Percentiles rank a stretch among this genome's conserved stretches.
These are phyloP conservation scores for Noctua fimbriata DNA, from an alignment of 2,888 invertebrate species.

Conservation along the genomic window DNA sequence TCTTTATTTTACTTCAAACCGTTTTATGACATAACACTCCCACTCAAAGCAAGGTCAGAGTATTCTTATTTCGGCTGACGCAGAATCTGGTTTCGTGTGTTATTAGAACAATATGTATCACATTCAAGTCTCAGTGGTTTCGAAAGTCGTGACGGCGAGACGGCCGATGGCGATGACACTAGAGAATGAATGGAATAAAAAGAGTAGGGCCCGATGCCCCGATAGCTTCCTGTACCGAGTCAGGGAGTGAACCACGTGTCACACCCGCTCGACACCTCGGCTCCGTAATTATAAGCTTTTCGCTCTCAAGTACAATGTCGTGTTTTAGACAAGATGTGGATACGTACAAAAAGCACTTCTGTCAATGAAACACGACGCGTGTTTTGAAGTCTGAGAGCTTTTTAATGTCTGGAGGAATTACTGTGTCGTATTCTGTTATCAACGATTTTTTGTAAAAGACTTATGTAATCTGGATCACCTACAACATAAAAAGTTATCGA, in stretches of 20 bases:
- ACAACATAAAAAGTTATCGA: constrained; percentile 9
- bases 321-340: constrained; percentile 34
- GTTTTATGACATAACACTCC: constrained; percentile 60
- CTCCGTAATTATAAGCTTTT: constrained; percentile 75
- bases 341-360: constrained; percentile 28
- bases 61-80: constrained; percentile 60
- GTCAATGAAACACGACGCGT: constrained; percentile 11
- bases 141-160: constrained; percentile 67
- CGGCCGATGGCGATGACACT: constrained; percentile 78
- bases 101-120: constrained; percentile 67
- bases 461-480: constrained; percentile 14
- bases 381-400: background rate
- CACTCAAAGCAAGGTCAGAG: constrained; percentile 63
- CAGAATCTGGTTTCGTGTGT: constrained; percentile 65
- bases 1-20: constrained; percentile 48
- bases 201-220: constrained; percentile 67
- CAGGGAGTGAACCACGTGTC: constrained; percentile 74
- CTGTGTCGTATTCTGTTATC: constrained; percentile 1
- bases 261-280: constrained; percentile 60
- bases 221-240: constrained; percentile 81
- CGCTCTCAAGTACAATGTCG: constrained; percentile 53
- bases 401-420: background rate
- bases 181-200: constrained; percentile 81
- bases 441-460: background rate
- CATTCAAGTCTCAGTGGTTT: constrained; percentile 65